Evolutionary conservation across 2,797 vertebrate species (phyloP), one percentile per base, ranked within the genome.

Genomic region (Buphagus erythrorhynchus): DNA sequence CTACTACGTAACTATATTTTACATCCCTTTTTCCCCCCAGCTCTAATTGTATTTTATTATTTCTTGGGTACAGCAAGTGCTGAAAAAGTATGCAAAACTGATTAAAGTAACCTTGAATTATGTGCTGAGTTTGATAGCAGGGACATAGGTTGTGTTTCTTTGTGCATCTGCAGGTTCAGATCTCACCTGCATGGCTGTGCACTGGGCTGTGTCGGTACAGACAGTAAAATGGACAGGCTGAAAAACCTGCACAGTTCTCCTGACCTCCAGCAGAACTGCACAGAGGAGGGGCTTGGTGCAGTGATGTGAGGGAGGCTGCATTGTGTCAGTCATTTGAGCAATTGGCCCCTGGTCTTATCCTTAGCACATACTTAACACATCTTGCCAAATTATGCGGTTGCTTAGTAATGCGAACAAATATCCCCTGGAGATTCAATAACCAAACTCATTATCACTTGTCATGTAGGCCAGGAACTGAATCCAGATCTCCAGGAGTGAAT

Each of bases 361-460:
- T 91, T 94, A 86, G 88, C 91, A 88, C 92, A 94, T 86, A 91
- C 74, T 96, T 95, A 95, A 86, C 95, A 51, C 93, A 77, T 95
- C 93, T 96, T 93, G 95, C 95, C 95, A 90, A 97, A 95, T 95
- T 83, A 79, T 95, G 95, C 10, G 84, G 90, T 94, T 96, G 95
- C 95, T 96, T 97, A 96, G 93, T 96, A 94, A 97, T 96, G 89
- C n/a, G 96, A 96, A 94, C 96, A 97, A 97, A 97, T 92, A 95
- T 95, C 93, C 94, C 95, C 95, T 85, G 93, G 94, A 96, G 97
- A 96, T 94, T 96, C 95, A 96, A 95, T 95, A 96, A 95, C 92
- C 94, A 96, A 93, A 94, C 94, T 96, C 91, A 96, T 97, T 97
- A 96, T 97, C 95, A 95, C 95, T 96, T 96, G 95, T 97, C 95